These are phyloP conservation scores for Mactra quadrangularis DNA, from an alignment of 1,140 invertebrate genomes.

Conservation along the genomic window DNA sequence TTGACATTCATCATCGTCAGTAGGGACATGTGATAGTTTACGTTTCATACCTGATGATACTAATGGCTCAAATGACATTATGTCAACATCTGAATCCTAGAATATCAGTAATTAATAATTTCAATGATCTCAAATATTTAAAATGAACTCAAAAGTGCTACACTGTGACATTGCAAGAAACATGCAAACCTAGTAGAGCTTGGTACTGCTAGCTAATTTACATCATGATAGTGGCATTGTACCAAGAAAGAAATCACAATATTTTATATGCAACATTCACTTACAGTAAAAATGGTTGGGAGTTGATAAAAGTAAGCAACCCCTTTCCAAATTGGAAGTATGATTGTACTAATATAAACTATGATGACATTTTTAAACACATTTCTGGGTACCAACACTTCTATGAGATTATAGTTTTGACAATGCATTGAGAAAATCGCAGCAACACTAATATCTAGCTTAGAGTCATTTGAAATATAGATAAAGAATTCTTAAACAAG, in stretches of 20 bases:
- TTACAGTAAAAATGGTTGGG: too few species aligned
- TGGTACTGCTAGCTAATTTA: not conserved
- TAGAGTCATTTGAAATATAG: too few species aligned
- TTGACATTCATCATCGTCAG: constrained; percentile 4
- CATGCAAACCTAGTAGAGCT: not conserved
- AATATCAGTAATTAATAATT: not conserved
- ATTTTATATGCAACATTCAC: not conserved
- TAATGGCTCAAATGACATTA: constrained; percentile 6
- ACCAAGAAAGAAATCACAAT: not conserved
- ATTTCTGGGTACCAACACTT: too few species aligned
- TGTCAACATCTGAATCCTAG: constrained; percentile 50
- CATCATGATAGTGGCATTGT: not conserved
- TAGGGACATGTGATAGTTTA: not conserved
- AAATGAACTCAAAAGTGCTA: not conserved
- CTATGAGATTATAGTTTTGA: too few species aligned
- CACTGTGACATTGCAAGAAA: not conserved
- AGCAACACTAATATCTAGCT: too few species aligned
- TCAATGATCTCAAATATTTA: not conserved
- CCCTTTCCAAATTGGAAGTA: too few species aligned
- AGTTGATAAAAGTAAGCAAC: too few species aligned
- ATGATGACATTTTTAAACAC: too few species aligned
- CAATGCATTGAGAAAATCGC: too few species aligned
- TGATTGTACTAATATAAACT: too few species aligned
- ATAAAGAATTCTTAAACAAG: too few species aligned
- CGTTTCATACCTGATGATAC: not conserved